These are phyloP conservation scores for Zeuzera pyrina DNA, from an alignment of 2,888 invertebrate genomes.

Conservation along the genomic window DNA sequence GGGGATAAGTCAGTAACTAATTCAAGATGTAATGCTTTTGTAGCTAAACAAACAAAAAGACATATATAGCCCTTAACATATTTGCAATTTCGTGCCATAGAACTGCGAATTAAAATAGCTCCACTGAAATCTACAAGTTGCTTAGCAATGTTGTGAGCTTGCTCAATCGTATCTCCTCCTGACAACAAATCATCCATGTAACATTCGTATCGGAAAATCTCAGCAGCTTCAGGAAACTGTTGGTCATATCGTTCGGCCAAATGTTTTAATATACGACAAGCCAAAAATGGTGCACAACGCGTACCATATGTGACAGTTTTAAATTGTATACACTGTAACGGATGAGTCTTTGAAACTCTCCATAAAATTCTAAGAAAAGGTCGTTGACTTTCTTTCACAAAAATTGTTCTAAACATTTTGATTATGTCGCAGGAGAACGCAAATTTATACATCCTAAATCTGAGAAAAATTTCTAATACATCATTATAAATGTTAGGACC, in stretches of 20 bases:
- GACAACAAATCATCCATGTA: constrained; percentile 7
- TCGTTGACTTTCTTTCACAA: no score
- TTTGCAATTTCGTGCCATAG: constrained; percentile 6
- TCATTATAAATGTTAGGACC: constrained; percentile 16
- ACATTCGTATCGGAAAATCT: neutral
- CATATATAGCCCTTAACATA: constrained; percentile 7
- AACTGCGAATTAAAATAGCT: constrained; percentile 8
- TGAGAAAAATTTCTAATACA: constrained; percentile 11
- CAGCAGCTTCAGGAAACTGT: constrained; percentile 1
- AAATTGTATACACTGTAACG: constrained; percentile 6
- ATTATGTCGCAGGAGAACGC: constrained; percentile 10
- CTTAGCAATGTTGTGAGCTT: neutral
- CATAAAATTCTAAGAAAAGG: no score
- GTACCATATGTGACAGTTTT: constrained; percentile 10
- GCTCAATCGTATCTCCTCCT: neutral
- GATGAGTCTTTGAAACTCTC: no score
- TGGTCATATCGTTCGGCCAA: constrained; percentile 4
- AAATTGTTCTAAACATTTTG: constrained; percentile 4
- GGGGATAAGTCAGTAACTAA: constrained; percentile 2
- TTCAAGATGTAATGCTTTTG: constrained; percentile 4
- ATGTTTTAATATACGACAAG: constrained; percentile 7
- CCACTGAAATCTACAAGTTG: constrained; percentile 12
- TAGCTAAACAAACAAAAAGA: constrained; percentile 6
- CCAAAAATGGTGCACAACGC: constrained; percentile 10
- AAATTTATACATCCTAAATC: constrained; percentile 12